A percentile compares a stretch with the other conserved stretches of the same genome.
phyloP scores from a whole-genome alignment of 2,888 invertebrate species.

The Acanthosepion lycidas region DNA sequence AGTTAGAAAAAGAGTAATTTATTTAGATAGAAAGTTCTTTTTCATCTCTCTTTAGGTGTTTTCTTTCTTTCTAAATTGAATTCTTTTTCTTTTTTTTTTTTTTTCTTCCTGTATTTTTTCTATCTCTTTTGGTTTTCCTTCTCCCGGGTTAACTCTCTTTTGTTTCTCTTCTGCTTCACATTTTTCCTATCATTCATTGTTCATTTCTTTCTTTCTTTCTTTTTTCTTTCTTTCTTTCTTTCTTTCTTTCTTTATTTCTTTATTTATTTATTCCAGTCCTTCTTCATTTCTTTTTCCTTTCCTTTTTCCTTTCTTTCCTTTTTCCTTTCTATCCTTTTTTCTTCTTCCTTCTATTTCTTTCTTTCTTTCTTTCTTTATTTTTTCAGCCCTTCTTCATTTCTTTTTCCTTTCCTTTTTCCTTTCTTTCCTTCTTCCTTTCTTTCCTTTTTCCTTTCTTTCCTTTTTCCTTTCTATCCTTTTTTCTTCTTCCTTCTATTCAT shows the following conservation, averaged over 20 bases:
- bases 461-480: background rate
- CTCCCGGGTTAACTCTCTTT: background rate
- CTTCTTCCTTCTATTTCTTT: rapidly evolving
- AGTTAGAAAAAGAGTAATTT: too few species aligned
- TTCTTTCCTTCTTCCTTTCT: background rate
- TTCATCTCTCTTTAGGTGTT: background rate
- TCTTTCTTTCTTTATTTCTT: too few species aligned
- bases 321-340: background rate
- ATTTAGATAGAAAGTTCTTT: too few species aligned
- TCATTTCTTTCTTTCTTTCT: background rate
- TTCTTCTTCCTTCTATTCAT: background rate
- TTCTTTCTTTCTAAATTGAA: too few species aligned
- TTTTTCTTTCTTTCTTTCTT: background rate
- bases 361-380: background rate
- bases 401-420: background rate
- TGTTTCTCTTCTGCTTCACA: too few species aligned
- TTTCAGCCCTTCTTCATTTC: background rate
- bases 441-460: background rate
- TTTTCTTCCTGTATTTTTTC: background rate
- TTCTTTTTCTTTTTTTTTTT: background rate
- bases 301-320: background rate
- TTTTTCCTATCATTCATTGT: background rate
- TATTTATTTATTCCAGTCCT: too few species aligned
- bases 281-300: too few species aligned
- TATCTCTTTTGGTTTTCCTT: background rate